phyloP scores from a whole-genome alignment of 2,888 invertebrate species.

The Acleris holmiana region DNA sequence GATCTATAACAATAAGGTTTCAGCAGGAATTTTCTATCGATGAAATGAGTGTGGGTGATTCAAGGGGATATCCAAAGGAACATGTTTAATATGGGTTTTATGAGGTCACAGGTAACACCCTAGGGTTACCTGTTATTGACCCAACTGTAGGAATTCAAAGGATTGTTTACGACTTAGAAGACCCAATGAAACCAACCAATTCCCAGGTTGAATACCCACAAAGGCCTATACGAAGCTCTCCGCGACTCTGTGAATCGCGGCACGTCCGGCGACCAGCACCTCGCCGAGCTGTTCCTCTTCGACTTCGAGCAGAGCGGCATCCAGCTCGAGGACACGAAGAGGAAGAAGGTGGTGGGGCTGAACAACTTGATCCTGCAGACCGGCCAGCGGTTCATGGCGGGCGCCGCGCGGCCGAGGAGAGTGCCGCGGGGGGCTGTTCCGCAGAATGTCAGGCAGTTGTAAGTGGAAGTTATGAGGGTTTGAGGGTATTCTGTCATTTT shows the following conservation, averaged over 20 bases:
- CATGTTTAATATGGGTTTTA: too few species aligned
- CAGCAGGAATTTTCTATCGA: too few species aligned
- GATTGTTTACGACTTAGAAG: not conserved
- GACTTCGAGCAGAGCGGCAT: slow-evolving; percentile 99
- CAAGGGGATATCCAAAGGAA: too few species aligned
- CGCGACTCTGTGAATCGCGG: slow-evolving; percentile 88
- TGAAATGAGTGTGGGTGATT: too few species aligned
- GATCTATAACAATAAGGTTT: too few species aligned
- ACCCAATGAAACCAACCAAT: slow-evolving; percentile 30
- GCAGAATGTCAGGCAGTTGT: slow-evolving; percentile 89
- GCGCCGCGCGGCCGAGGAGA: slow-evolving; percentile 87
- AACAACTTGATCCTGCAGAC: slow-evolving; percentile 94
- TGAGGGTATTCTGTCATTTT: too few species aligned
- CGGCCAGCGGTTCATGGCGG: slow-evolving; percentile 93
- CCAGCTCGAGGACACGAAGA: slow-evolving; percentile 91
- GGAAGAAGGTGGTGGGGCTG: slow-evolving; percentile 88
- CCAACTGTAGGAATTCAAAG: too few species aligned
- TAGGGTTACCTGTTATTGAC: too few species aligned
- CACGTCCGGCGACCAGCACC: slow-evolving; percentile 93
- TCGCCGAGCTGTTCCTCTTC: slow-evolving; percentile 94
- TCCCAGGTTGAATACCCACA: slow-evolving; percentile 94
- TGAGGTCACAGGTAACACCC: too few species aligned
- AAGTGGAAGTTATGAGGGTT: slow-evolving; percentile 56
- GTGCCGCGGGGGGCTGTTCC: slow-evolving; percentile 88
- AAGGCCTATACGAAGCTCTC: slow-evolving; percentile 91